Evolutionary conservation across 2,797 vertebrate species (phyloP), one percentile per base, ranked within the genome.

Genomic region (Sebastes hubbsi): DNA sequence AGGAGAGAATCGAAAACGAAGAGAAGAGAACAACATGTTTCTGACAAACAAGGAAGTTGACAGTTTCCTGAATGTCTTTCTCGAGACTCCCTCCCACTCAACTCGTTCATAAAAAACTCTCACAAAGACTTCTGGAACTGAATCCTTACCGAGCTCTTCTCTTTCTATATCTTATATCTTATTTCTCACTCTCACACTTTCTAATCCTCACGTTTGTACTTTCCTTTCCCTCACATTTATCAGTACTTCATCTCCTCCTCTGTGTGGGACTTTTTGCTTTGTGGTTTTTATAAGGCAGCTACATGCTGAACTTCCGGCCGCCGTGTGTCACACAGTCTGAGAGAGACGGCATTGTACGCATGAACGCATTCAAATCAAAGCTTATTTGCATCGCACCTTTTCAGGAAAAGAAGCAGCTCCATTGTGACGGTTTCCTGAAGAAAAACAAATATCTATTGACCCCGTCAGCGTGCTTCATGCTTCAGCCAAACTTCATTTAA

Each of bases 41-140:
- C 25, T 52, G 6, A 74, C 59, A 62, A 74, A 86, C 61, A 11
- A 89, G 90, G 86, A 89, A 90, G 89, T 87, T 14, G 72, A 59
- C 27, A 0, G 80, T 34, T 88, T 90, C 86, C 81, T 91, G 72
- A 73, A 61, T 4, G 46, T 74, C 59, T 89, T 89, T 87, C 86
- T 84, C 63, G 84, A 87, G 49, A 68, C 77, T 74, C 22, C 49
- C 65, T 77, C 77, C 64, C 78, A 25, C 73, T 61, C 56, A 5
- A 5, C 5, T 54, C 36, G 27, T 77, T 81, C 54, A 77, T 42
- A 70, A 77, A 38, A 86, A 84, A 29, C 52, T 5, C 60, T 64
- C 29, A 63, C 6, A 14, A 60, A 64, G 14, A 32, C 59, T 55
- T 22, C 52, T 2, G 18, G 16, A 69, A 4, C n/a, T 83, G 27